A percentile compares a stretch with the other conserved stretches of the same genome.
Conservation (phyloP, 1,140 invertebrate genomes). For the Drosophila jambulina region DNA sequence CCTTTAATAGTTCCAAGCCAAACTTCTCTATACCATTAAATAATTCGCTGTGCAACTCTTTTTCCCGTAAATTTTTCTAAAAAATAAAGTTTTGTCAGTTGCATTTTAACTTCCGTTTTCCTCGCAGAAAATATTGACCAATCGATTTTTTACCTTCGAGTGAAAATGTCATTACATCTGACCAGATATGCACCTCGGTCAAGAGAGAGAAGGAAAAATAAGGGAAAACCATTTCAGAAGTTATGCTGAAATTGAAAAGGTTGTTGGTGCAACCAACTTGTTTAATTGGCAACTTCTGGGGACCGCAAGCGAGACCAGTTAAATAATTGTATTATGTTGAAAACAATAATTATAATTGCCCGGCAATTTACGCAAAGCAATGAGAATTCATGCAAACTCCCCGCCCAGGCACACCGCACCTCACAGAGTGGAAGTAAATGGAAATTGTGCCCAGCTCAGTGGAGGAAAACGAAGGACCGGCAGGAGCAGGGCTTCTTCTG, state of each 20-base stretch:
- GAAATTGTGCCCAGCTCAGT: constrained; percentile 11
- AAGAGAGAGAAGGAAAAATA: constrained; percentile 17
- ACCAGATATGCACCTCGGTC: not conserved
- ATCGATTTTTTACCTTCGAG: constrained; percentile 1
- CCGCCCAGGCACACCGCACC: not conserved
- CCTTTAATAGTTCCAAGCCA: not conserved
- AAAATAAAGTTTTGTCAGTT: constrained; percentile 21
- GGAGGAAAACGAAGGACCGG: not conserved
- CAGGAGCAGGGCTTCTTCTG: not conserved
- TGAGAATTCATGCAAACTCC: constrained; percentile 14
- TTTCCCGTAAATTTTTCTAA: not conserved
- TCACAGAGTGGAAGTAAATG: constrained; percentile 17
- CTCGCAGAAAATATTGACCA: constrained; percentile 3
- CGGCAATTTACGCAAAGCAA: constrained; percentile 31
- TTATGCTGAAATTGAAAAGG: constrained; percentile 60
- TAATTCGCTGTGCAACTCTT: not conserved
- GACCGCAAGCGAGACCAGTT: constrained; percentile 21
- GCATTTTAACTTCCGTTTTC: not conserved
- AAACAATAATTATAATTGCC: constrained; percentile 53
- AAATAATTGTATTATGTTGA: constrained; percentile 35
- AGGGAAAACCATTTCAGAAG: constrained; percentile 45
- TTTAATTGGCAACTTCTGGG: constrained; percentile 39
- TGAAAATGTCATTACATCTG: constrained; percentile 22
- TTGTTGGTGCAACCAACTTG: constrained; percentile 28
- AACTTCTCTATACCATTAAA: constrained; percentile 18